phyloP scores from a whole-genome alignment of 2,888 invertebrate genomes.

The Empis livida region DNA sequence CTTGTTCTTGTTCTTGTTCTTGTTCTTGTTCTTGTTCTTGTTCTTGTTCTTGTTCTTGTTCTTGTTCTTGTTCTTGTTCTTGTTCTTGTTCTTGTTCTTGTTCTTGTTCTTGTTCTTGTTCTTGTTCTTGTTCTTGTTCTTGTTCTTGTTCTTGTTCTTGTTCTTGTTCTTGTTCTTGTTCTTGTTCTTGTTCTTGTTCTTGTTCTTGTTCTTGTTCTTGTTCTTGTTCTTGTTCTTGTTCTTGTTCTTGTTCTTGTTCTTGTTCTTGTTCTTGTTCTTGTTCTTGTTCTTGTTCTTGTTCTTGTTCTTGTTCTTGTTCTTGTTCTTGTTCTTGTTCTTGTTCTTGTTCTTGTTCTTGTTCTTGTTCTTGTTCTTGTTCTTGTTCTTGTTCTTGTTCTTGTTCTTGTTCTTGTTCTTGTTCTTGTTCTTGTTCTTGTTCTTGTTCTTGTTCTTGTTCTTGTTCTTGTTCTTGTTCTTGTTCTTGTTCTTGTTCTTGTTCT shows the following conservation, averaged over 20 bases:
- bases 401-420: slow-evolving; percentile 26
- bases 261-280: not conserved
- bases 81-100: not conserved
- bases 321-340: not conserved
- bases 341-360: not conserved
- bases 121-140: not conserved
- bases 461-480: not conserved
- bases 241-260: not conserved
- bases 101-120: not conserved
- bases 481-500: not conserved
- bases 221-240: not conserved
- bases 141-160: not conserved
- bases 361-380: not conserved
- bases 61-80: not conserved
- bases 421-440: slow-evolving; percentile 25
- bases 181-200: not conserved
- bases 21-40: not conserved
- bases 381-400: slow-evolving; percentile 6
- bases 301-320: not conserved
- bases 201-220: not conserved
- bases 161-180: not conserved
- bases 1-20: not conserved
- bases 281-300: not conserved
- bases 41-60: not conserved
- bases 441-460: slow-evolving; percentile 13